Evolutionary conservation across 1,140 invertebrate genomes (phyloP), one percentile per base, ranked within the genome.

Genomic region (Saxidomus purpurata): DNA sequence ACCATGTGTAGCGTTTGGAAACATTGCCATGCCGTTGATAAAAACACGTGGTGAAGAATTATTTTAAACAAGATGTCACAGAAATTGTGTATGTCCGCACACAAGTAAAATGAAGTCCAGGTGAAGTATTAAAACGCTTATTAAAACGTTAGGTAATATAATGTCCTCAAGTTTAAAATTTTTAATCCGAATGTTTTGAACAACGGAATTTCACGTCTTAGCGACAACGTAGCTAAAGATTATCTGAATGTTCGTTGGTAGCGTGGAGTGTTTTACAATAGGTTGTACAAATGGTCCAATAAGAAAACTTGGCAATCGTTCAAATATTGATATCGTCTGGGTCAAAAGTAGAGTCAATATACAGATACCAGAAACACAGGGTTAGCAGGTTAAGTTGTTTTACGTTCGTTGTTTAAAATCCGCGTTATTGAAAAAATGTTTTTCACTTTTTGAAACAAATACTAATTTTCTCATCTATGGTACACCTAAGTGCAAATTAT

Each of bases 1-100:
- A 82, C 94, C 94, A 91, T 92, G 92, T 55, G 94, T 92, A 71
- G 94, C 94, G 85, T 95, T 95, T 3, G 94, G 94, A 91, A 94
- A 95, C 94, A 95, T 95, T 76, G 94, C 94, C 93, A 94, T 94
- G 25, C 40, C 77, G 15, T 34, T 67, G 38, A 49, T 36, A 67
- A 47, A 59, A 71, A 31, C 81, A 86, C 38, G 88, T 89, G 79
- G 83, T 67, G 69, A 36, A 43, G 71, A 63, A 40, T 19, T 49
- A 3, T n/a, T 47, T 38, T 74, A 36, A 19, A 88, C 28, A 82
- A 40, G 28, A 34, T 61, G 34, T n/a, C 19, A n/a, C 25, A 61
- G 31, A 36, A 36, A 36, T 19, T n/a, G 34, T 31, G 55, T 8
- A 43, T 43, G 43, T 43, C 6, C 40, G 63, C 76, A 71, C 77